Percentiles rank a stretch among this genome's conserved stretches.
phyloP scores from a whole-genome alignment of 2,113 vertebrate species.

The Gnathonemus longibarbis region DNA sequence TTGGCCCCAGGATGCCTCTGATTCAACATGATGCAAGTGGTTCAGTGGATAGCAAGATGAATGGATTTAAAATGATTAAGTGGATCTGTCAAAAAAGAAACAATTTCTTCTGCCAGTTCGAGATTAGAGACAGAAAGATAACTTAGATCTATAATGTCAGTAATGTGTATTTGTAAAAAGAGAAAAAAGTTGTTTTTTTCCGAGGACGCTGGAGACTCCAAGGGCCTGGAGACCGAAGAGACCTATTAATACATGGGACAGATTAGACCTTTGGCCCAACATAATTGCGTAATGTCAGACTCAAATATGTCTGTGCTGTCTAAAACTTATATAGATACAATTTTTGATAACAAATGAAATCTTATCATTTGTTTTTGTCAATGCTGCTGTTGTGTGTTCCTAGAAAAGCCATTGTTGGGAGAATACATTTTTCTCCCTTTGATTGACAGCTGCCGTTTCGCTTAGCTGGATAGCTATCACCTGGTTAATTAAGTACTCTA shows the following conservation, averaged over 20 bases:
- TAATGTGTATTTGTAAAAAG: background rate
- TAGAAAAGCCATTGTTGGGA: background rate
- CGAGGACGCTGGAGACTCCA: background rate
- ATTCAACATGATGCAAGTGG: background rate
- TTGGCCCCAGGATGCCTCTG: background rate
- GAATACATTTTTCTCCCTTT: background rate
- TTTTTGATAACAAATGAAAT: background rate
- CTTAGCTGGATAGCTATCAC: background rate
- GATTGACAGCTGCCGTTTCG: background rate
- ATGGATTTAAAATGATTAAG: background rate
- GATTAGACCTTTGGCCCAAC: background rate
- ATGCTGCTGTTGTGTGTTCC: background rate
- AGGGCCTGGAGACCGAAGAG: background rate
- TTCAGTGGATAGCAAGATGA: background rate
- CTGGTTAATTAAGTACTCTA: background rate
- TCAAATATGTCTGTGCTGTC: background rate
- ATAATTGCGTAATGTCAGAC: background rate
- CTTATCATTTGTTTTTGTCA: background rate
- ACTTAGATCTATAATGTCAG: background rate
- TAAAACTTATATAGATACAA: no score
- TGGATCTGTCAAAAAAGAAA: background rate
- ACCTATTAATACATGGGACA: background rate
- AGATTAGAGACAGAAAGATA: background rate
- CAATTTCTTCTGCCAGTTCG: background rate
- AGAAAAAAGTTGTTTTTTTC: background rate